A percentile compares a stretch with the other conserved stretches of the same genome.
phyloP scores from a whole-genome alignment of 2,888 invertebrate genomes.

The Tenthredo amoena region DNA sequence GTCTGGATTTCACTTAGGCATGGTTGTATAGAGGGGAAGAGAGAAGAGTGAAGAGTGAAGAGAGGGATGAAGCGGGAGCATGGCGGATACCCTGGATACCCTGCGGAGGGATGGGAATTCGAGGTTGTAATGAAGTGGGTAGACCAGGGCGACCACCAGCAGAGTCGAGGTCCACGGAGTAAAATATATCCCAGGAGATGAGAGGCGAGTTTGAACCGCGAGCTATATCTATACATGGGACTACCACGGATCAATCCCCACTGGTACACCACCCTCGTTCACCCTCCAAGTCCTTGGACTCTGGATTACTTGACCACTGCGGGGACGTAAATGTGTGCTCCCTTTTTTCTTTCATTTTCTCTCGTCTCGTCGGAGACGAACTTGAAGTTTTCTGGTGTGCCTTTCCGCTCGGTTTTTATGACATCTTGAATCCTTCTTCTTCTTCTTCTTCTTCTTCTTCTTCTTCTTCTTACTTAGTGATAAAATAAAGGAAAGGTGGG shows the following conservation, averaged over 20 bases:
- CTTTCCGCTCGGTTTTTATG: neutral
- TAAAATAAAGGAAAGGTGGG: neutral
- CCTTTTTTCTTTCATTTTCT: conserved; percentile 34
- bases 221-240: conserved; percentile 49
- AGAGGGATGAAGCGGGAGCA: conserved; percentile 55
- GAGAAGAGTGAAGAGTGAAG: conserved; percentile 53
- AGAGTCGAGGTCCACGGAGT: conserved; percentile 49
- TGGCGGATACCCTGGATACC: conserved; percentile 46
- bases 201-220: conserved; percentile 55
- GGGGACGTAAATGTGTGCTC: conserved; percentile 32
- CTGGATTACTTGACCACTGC: conserved; percentile 47
- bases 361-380: neutral
- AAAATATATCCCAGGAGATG: conserved; percentile 63
- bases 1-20: conserved; percentile 73
- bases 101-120: conserved; percentile 55
- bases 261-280: conserved; percentile 56
- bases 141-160: conserved; percentile 59
- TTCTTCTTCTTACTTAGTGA: neutral
- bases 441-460: neutral
- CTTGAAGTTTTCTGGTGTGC: neutral
- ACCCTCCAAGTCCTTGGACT: conserved; percentile 18
- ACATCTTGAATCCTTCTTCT: neutral
- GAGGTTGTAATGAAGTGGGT: conserved; percentile 74
- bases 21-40: conserved; percentile 59
- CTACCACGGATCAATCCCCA: conserved; percentile 73